phyloP scores from a whole-genome alignment of 2,888 invertebrate species.

The Vanessa cardui region DNA sequence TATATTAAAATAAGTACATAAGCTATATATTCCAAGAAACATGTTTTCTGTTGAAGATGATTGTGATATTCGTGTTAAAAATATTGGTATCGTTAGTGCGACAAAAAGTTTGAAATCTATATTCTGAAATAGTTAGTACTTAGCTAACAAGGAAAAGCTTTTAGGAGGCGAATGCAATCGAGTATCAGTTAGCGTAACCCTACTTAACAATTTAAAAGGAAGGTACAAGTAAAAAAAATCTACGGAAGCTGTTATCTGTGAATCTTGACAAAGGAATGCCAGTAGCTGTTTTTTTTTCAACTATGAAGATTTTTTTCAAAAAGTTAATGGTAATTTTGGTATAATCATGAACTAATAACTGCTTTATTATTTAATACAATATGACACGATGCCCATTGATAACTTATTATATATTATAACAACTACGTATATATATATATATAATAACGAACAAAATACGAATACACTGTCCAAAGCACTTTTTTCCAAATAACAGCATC shows the following conservation, averaged over 20 bases:
- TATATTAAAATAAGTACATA: too few species aligned
- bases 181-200: constrained; percentile 34
- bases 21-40: too few species aligned
- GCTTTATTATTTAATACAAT: too few species aligned
- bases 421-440: too few species aligned
- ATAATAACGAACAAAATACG: too few species aligned
- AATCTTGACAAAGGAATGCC: neutral
- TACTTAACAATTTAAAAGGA: constrained; percentile 36
- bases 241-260: neutral
- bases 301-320: neutral
- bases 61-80: constrained; percentile 6
- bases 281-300: neutral
- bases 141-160: constrained; percentile 36
- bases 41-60: too few species aligned
- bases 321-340: too few species aligned
- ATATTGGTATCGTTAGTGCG: constrained; percentile 16
- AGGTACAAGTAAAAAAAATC: constrained; percentile 19
- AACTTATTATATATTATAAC: too few species aligned
- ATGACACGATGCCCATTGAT: too few species aligned
- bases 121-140: constrained; percentile 26
- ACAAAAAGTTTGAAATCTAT: constrained; percentile 21
- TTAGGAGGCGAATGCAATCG: constrained; percentile 34
- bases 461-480: too few species aligned
- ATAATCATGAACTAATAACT: too few species aligned
- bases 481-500: too few species aligned